Evolutionary conservation across 2,113 vertebrate genomes (phyloP).

Genomic region (Arothron firmamentum): DNA sequence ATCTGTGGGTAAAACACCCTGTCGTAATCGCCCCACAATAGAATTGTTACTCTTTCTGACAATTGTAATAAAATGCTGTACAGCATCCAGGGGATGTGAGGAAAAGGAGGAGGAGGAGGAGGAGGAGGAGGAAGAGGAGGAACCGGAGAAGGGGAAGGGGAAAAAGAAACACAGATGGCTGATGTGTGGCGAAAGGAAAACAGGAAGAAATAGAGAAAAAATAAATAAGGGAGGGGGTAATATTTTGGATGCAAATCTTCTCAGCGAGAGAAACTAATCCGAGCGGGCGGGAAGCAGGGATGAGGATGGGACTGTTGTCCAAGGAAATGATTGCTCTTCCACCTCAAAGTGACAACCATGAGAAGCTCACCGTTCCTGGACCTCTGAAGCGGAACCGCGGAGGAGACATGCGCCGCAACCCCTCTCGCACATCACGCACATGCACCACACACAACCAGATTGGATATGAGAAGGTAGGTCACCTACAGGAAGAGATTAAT

Average conservation of each 20-base stretch:
- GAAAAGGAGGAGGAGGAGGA: constrained; percentile 31
- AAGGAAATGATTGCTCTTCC: constrained; percentile 68
- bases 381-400: constrained; percentile 67
- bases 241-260: constrained; percentile 70
- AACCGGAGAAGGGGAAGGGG: constrained; percentile 25
- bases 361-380: constrained; percentile 68
- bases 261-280: constrained; percentile 71
- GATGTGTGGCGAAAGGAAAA: constrained; percentile 32
- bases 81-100: constrained; percentile 51
- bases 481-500: constrained; percentile 68
- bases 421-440: constrained; percentile 33
- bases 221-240: constrained; percentile 52
- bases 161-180: constrained; percentile 37
- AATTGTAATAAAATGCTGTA: constrained; percentile 83
- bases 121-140: constrained; percentile 27
- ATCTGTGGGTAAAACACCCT: constrained; percentile 79
- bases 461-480: constrained; percentile 59
- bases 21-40: constrained; percentile 82
- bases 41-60: constrained; percentile 81
- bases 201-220: constrained; percentile 15
- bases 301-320: constrained; percentile 69
- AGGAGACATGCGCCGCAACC: constrained; percentile 54
- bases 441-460: constrained; percentile 25
- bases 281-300: constrained; percentile 61
- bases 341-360: constrained; percentile 76